Base-by-base conservation (phyloP, 2,888 invertebrate genomes). In the Nomada ruficornis region DNA sequence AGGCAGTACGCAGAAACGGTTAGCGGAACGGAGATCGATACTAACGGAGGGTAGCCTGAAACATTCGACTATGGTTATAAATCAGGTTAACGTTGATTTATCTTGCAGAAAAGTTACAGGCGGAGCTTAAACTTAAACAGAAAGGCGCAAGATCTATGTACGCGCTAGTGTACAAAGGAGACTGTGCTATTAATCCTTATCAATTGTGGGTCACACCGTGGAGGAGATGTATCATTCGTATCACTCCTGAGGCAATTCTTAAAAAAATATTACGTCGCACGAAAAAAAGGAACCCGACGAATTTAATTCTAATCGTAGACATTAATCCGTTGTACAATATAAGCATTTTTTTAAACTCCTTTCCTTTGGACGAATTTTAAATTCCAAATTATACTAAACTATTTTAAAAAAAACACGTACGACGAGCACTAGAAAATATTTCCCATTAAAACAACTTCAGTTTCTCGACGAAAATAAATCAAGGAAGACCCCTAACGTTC, bases 51-150 rank as follows among this genome's bases (percentile, higher is more conserved):
- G 73, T 65, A 65, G 59, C 54, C 60, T 60, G 65, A 52, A 73
- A 75, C 77, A 82, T 74, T 77, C 68, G 60, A 55, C 72, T 65
- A 70, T 42, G 77, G 65, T 82, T 82, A 74, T 77, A 83, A 83
- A 83, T 83, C 82, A 73, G 73, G 73, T 82, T 82, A 83, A 70
- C 77, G 65, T 73, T 83, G 83, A 83, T 83, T 82, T 83, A 83
- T 82, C 60, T 69, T 70, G 82, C 69, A 69, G 55, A 82, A 82
- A 83, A 82, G 77, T 82, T 73, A 82, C 69, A 77, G 65, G n/a
- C 36, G 47, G 55, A n/a, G 71, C 69, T 82, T 42, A 65, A 82
- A 72, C 77, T 82, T 77, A 73, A 64, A 67, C 77, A 62, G 77
- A 72, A 65, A 68, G 59, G 29, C 42, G 47, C 50, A 71, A 73